A percentile compares a stretch with the other conserved stretches of the same genome.
These are phyloP conservation scores for Caenorhabditis plicata DNA, from an alignment of 2,888 invertebrate species.

Conservation along the genomic window DNA sequence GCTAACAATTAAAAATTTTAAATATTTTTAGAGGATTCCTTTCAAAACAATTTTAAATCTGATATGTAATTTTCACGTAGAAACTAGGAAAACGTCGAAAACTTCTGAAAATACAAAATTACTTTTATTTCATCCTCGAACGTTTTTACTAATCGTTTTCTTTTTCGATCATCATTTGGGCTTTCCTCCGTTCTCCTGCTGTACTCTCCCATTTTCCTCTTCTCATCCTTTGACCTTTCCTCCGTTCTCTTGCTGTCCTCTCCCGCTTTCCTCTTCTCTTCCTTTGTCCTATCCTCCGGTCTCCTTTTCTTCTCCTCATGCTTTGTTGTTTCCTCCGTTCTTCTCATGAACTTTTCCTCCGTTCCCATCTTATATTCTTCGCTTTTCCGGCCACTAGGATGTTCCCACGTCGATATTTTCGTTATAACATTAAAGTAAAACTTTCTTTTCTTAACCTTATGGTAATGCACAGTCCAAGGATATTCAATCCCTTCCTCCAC, in stretches of 20 bases:
- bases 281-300: too few species aligned
- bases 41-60: too few species aligned
- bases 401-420: constrained; percentile 7
- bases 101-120: too few species aligned
- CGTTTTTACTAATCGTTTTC: too few species aligned
- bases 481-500: not conserved
- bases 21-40: too few species aligned
- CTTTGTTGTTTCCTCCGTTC: not conserved
- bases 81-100: too few species aligned
- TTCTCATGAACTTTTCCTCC: not conserved
- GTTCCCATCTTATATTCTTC: too few species aligned
- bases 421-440: constrained; percentile 9
- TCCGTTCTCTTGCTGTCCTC: not conserved
- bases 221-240: not conserved
- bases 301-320: not conserved
- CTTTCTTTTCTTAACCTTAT: constrained; percentile 1
- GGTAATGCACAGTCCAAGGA: constrained; percentile 11
- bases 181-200: too few species aligned
- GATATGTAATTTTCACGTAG: too few species aligned
- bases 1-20: too few species aligned
- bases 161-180: too few species aligned
- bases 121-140: too few species aligned
- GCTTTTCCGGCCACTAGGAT: constrained; percentile 1
- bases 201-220: not conserved
- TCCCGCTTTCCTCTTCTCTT: not conserved